Evolutionary conservation across 2,888 invertebrate genomes (phyloP), one percentile per base, ranked within the genome.

Genomic region (Parnassius glacialis): DNA sequence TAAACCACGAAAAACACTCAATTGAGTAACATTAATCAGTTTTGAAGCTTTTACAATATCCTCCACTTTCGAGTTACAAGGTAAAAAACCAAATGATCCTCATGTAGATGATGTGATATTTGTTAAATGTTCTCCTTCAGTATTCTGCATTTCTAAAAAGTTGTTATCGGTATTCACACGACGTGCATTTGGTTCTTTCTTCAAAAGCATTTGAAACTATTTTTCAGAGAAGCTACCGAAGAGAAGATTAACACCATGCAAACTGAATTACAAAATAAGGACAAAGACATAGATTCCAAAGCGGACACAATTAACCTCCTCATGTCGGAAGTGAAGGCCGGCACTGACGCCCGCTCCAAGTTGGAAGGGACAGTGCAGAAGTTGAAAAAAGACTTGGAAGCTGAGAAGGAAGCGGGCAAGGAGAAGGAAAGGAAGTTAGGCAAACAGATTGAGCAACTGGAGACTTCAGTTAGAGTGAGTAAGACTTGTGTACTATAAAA

Each of bases 321-420:
- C 12, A 81, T 80, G 78, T 71, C 73, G 0, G 79, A 83, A 45
- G 69, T 83, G 20, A 73, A 76, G 58, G 68, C 61, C 2, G 73
- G 71, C 11, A 68, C 72, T 0, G 79, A 81, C 42, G 68, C 72
- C 3, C 67, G 73, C 7, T 72, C 70, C 10, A 74, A 73, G 16
- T 60, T 73, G 9, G 78, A 80, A 55, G 68, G 50, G 1, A 64
- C 65, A 12, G 64, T 80, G 48, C 69, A 74, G 61, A 73, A 66
- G 58, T 43, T 69, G 3, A 74, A 66, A 56, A 72, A 66, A n/a
- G 77, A 79, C 10, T 61, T 70, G 5, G 74, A 74, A 9, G 59
- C 55, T 16, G 75, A 77, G 60, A 70, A 67, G 25, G 72, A 76
- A 16, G 61, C 64, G 16, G 64, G 57, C 1, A 70, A 57, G 7